Base-by-base conservation (phyloP, 2,888 invertebrate species). In the Oscheius myriophilus region DNA sequence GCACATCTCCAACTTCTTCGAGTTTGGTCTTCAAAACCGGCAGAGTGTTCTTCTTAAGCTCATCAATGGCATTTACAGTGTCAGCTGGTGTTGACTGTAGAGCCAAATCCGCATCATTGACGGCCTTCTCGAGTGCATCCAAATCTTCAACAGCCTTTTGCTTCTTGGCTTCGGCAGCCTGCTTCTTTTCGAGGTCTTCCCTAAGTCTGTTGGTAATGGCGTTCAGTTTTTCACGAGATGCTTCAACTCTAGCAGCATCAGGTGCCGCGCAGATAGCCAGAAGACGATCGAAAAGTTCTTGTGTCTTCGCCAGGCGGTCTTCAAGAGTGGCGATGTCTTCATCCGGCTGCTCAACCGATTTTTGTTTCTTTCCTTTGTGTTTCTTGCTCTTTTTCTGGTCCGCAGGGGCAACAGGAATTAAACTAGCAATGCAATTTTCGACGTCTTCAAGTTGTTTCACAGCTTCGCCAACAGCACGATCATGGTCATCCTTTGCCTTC, bases 81-180 rank as follows among this genome's bases (percentile, higher is more conserved):
- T 69, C 69, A 25, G 42, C 46, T 42, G 76, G 69, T 23, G 53
- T 58, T 42, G 54, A 64, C 25, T 61, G 66, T 42, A 65, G 54
- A 46, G 54, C 70, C 57, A 69, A 61, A 42, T 77, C 72, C 52
- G 72, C 70, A 33, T 69, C 61, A 55, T 71, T 67, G 23, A 76
- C 55, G 16, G 74, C 72, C 54, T 76, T 70, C 33, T 57, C 68
- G 25, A 63, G 72, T 64, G 64, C 70, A 59, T 75, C 70, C 45
- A 75, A 18, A 43, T 68, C 69, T 57, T 72, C 70, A 57, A 57
- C 67, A n/a, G 72, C 72, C n/a, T 69, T 64, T 21, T 59, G 21
- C 18, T 23, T 41, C 12, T 68, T 62, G 14, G 52, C 54, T 62
- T 53, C 45, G 18, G 46, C 67, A 11, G 57, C 39, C 42, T 39